Percentiles rank a stretch among this genome's conserved stretches.
Evolutionary conservation across 2,113 vertebrate species (phyloP).

Genomic region (Scatophagus argus): DNA sequence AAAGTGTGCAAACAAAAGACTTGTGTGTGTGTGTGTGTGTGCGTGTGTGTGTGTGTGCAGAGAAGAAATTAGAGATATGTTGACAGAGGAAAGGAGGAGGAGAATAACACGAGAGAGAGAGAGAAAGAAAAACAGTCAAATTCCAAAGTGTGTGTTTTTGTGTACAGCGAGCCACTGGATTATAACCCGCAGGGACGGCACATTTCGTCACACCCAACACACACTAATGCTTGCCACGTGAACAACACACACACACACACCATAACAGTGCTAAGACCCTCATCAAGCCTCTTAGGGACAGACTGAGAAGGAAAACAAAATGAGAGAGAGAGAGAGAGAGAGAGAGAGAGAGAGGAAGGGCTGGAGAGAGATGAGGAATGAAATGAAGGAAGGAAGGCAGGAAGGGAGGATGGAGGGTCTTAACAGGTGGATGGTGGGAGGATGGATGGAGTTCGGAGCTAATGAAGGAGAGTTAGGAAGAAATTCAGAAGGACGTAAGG

Average conservation of each 20-base stretch:
- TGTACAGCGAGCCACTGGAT: conserved; percentile 46
- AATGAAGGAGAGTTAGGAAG: background rate
- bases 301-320: conserved; percentile 24
- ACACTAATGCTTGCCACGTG: conserved; percentile 67
- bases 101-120: conserved; percentile 7
- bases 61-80: conserved; percentile 33
- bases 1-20: conserved; percentile 55
- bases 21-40: no score
- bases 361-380: background rate
- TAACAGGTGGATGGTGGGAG: conserved; percentile 40
- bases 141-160: conserved; percentile 55
- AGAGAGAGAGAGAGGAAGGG: background rate
- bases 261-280: conserved; percentile 51
- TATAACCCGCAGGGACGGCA: conserved; percentile 50
- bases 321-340: background rate
- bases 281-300: conserved; percentile 63
- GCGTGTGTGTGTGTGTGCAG: conserved; percentile 57
- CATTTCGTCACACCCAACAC: conserved; percentile 52
- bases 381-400: background rate
- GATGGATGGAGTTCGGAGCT: no score
- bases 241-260: conserved; percentile 40
- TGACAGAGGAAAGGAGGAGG: background rate
- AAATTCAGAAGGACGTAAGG: background rate
- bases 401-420: background rate
- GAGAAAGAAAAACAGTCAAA: conserved; percentile 31